Evolutionary conservation across 2,888 invertebrate species (phyloP), one percentile per base, ranked within the genome.

Genomic region (Periphyllus acericola): DNA sequence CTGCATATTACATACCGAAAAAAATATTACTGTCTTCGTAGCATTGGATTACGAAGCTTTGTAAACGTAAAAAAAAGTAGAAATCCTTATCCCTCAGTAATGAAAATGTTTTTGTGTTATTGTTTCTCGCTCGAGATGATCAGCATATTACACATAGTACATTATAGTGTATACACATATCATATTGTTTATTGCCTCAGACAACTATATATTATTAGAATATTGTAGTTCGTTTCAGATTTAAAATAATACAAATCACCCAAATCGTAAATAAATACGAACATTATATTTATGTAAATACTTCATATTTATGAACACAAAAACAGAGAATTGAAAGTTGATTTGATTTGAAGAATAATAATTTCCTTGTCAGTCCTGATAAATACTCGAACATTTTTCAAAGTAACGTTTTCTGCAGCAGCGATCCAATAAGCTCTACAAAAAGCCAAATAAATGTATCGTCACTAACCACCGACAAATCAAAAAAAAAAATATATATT

Each of bases 321-420:
- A 29, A 82, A 32, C 32, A 46, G 29, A 46, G n/a, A 17, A 32
- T 71, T n/a, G n/a, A n/a, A n/a, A n/a, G 81, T 32, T n/a, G n/a
- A 32, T 52, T 82, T 82, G 66, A 81, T 81, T 40, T 34, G n/a
- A 29, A 81, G 29, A 81, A 66, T 80, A 66, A 80, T 76, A 76
- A 83, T 36, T 55, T 36, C 21, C 21, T 29, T 55, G 74, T 74
- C 83, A 60, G 74, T 36, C 29, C n/a, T 34, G 29, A 83, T 55
- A 83, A 74, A 83, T 83, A 55, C 11, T 11, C 74, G 11, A 32
- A 83, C 83, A 74, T 83, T 36, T 55, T 74, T 74, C 74, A 19
- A 32, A 29, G 36, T 55, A 19, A 60, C 9, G n/a, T 55, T 74
- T 83, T 36, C 36, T 29, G 36, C 5, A 9, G 52, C 52, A 34